phyloP scores from a whole-genome alignment of 1,140 invertebrate species.

The Hesperophylax magnus region DNA sequence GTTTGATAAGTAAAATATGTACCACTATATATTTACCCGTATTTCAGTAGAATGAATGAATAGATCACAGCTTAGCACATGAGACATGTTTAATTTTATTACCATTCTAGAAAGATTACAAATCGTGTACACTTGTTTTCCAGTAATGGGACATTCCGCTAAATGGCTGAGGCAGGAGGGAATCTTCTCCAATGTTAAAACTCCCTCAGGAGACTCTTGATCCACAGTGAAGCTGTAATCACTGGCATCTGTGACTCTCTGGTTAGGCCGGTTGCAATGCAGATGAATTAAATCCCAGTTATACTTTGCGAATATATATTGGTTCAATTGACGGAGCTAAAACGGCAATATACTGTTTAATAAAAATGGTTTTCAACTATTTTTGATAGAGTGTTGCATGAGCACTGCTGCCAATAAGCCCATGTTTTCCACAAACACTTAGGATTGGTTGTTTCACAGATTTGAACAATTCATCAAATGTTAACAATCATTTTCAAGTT shows the following conservation, averaged over 20 bases:
- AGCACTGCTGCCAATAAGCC: too few relatives aligned
- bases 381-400: too few relatives aligned
- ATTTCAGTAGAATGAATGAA: too few relatives aligned
- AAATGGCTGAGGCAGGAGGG: not conserved
- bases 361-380: too few relatives aligned
- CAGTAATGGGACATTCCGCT: slow-evolving; percentile 7
- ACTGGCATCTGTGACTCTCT: not conserved
- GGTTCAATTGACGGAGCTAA: slow-evolving; percentile 6
- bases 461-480: too few relatives aligned
- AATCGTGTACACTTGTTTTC: not conserved
- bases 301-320: not conserved
- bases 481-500: too few relatives aligned
- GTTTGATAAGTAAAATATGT: too few relatives aligned
- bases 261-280: not conserved
- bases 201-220: not conserved
- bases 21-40: too few relatives aligned
- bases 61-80: too few relatives aligned
- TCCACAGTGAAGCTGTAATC: not conserved
- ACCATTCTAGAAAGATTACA: slow-evolving; percentile 20
- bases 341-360: not conserved
- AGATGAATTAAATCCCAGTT: not conserved
- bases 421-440: too few relatives aligned
- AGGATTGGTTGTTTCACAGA: too few relatives aligned
- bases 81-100: too few relatives aligned
- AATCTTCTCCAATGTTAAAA: not conserved